phyloP scores from a whole-genome alignment of 2,113 vertebrate genomes.

The Proteles cristata region DNA sequence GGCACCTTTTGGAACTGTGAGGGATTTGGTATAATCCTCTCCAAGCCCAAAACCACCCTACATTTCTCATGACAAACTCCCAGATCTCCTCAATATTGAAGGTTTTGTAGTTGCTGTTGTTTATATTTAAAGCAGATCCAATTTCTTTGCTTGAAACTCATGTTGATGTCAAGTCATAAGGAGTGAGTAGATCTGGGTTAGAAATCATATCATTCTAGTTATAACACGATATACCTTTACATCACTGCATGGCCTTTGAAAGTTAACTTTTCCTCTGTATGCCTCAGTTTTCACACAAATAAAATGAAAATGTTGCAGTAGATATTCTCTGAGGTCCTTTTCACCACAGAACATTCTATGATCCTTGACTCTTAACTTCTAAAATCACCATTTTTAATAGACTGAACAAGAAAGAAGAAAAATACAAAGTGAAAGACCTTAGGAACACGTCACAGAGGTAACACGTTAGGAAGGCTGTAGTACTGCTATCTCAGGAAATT shows the following conservation, averaged over 20 bases:
- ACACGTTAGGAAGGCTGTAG: neutral
- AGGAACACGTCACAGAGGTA: conserved; percentile 26
- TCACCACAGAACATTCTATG: conserved; percentile 24
- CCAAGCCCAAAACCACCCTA: neutral
- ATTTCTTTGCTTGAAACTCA: neutral
- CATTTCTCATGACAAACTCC: neutral
- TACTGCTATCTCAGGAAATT: neutral
- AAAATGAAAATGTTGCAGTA: conserved; percentile 31
- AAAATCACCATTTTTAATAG: conserved; percentile 20
- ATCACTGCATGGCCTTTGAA: neutral
- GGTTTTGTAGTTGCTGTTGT: neutral
- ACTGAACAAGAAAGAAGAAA: conserved; percentile 6
- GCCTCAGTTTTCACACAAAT: neutral
- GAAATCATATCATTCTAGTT: neutral
- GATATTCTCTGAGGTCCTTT: conserved; percentile 23
- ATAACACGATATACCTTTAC: neutral
- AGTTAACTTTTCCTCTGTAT: neutral
- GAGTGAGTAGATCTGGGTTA: neutral
- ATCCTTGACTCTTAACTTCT: conserved; percentile 12
- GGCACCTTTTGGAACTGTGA: neutral
- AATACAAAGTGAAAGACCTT: conserved; percentile 9
- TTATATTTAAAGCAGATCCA: conserved; percentile 8
- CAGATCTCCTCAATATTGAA: neutral
- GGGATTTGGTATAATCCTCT: neutral
- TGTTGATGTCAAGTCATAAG: neutral